A percentile compares a stretch with the other conserved stretches of the same genome.
Evolutionary conservation across 2,888 invertebrate species (phyloP).

Genomic region (Caenorhabditis sinica): DNA sequence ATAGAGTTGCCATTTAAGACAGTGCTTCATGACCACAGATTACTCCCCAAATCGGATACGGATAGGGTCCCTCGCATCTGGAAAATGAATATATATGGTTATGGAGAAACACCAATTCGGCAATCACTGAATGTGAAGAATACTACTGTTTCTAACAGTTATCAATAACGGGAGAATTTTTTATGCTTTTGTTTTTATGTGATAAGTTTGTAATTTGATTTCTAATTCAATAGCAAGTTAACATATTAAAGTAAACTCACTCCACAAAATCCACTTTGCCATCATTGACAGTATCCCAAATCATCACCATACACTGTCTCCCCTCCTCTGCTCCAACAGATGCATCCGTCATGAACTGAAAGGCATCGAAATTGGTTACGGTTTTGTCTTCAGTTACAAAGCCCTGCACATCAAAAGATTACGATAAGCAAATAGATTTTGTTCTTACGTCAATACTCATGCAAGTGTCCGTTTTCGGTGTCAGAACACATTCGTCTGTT

Average conservation of each 20-base stretch:
- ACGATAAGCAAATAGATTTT: not conserved
- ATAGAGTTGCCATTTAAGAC: too few species aligned
- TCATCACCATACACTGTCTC: slow-evolving; percentile 7
- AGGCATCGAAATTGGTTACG: not conserved
- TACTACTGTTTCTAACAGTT: too few species aligned
- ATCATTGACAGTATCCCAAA: not conserved
- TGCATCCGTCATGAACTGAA: slow-evolving; percentile 11
- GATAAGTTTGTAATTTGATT: too few species aligned
- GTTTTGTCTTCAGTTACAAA: not conserved
- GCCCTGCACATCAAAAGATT: not conserved
- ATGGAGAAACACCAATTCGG: too few species aligned
- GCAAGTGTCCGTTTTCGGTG: not conserved
- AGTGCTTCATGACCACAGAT: not conserved
- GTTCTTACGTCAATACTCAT: slow-evolving; percentile 8
- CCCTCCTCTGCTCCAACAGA: slow-evolving; percentile 4
- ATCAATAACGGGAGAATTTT: not conserved
- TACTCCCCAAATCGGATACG: not conserved
- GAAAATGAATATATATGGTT: too few species aligned
- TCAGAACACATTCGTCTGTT: not conserved
- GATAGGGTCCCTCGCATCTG: not conserved
- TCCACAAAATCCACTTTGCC: slow-evolving; percentile 6
- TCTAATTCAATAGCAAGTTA: too few species aligned
- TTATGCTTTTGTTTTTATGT: not conserved
- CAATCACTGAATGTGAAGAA: too few species aligned
- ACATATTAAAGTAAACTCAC: not conserved